Evolutionary conservation across 2,888 invertebrate genomes (phyloP).

Genomic region (Dynastes maya): DNA sequence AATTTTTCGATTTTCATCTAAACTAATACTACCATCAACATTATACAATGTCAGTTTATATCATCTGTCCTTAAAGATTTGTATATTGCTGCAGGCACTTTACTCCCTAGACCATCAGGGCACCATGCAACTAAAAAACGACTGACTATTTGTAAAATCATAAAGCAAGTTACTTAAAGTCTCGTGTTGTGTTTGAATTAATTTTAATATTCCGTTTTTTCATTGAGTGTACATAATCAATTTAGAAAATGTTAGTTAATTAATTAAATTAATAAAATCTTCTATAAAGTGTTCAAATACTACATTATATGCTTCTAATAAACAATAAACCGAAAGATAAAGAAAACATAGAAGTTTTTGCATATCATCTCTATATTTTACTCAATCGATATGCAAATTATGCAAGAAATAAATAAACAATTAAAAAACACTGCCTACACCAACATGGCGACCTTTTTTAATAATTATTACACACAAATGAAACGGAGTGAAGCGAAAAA

Average conservation of each 20-base stretch:
- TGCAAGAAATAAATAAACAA: conserved; percentile 26
- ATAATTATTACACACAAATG: conserved; percentile 11
- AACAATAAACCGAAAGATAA: conserved; percentile 40
- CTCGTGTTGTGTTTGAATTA: neutral
- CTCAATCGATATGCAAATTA: conserved; percentile 47
- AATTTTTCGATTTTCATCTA: no score
- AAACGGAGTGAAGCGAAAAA: conserved; percentile 1
- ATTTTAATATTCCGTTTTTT: conserved; percentile 8
- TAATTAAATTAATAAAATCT: conserved; percentile 19
- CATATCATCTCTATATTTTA: conserved; percentile 48
- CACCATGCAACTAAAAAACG: conserved; percentile 46
- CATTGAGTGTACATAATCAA: conserved; percentile 48
- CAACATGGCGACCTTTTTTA: conserved; percentile 44
- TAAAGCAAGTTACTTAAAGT: conserved; percentile 11
- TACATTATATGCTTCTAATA: conserved; percentile 34
- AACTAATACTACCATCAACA: neutral
- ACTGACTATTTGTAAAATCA: conserved; percentile 49
- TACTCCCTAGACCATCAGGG: conserved; percentile 34
- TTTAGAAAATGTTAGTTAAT: conserved; percentile 24
- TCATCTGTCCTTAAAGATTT: neutral
- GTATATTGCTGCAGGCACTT: conserved; percentile 8
- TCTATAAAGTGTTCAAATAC: conserved; percentile 42
- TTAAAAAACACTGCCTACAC: conserved; percentile 46
- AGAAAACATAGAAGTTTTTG: conserved; percentile 32
- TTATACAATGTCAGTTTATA: neutral